Conservation (phyloP, 2,888 invertebrate genomes). For the Apantesis nais region DNA sequence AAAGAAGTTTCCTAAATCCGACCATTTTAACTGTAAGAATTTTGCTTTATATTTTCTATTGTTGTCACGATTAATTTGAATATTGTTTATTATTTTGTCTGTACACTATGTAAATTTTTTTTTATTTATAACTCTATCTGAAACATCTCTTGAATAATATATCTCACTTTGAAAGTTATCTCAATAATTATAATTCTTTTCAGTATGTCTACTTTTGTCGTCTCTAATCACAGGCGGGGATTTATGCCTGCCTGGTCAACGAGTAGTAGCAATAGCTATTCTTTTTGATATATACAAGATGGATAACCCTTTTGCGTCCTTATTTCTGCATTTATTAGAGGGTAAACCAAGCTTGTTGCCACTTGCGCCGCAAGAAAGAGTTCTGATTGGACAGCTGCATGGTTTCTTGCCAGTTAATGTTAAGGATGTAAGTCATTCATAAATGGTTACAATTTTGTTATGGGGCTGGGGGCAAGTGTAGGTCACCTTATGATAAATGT, state of each 20-base stretch:
- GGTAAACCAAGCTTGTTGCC: slow-evolving; percentile 73
- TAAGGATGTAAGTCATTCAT: slow-evolving; percentile 87
- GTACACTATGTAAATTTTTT: background rate
- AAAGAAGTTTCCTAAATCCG: slow-evolving; percentile 91
- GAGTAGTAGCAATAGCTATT: slow-evolving; percentile 76
- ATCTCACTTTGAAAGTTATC: background rate
- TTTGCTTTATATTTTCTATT: background rate
- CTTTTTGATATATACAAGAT: slow-evolving; percentile 76
- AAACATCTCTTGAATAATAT: background rate
- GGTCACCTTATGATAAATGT: too few relatives aligned
- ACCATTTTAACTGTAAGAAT: slow-evolving; percentile 90
- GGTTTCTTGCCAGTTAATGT: slow-evolving; percentile 88
- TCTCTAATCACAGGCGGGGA: slow-evolving; percentile 80
- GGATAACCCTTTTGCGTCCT: slow-evolving; percentile 76
- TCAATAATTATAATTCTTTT: slow-evolving; percentile 23
- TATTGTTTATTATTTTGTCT: background rate
- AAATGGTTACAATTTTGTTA: background rate
- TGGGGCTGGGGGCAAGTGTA: too few relatives aligned
- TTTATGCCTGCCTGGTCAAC: slow-evolving; percentile 76
- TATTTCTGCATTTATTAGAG: slow-evolving; percentile 76
- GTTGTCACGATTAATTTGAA: background rate
- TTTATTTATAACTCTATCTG: too few relatives aligned
- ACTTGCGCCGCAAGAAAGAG: slow-evolving; percentile 87
- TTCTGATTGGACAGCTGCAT: slow-evolving; percentile 89
- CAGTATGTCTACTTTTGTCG: slow-evolving; percentile 79